These are phyloP conservation scores for Tetheella fluctuosa DNA, from an alignment of 2,888 invertebrate genomes.

Conservation along the genomic window DNA sequence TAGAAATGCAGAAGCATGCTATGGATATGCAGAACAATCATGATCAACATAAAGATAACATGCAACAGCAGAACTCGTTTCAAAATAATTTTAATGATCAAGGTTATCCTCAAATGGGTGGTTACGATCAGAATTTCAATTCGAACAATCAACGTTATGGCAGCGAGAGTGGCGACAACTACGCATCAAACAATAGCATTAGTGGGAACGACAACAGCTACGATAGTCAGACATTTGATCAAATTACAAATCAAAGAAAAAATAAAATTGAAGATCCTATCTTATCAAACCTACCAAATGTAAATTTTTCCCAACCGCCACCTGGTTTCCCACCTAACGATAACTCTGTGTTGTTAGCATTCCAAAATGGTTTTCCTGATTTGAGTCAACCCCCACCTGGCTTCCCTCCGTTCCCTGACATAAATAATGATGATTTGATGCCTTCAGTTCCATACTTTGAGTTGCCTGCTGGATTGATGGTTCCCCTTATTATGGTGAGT, in stretches of 20 bases:
- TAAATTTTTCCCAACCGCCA: slow-evolving; percentile 79
- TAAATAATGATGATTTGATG: slow-evolving; percentile 88
- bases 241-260: slow-evolving; percentile 58
- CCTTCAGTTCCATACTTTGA: slow-evolving; percentile 98
- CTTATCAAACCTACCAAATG: slow-evolving; percentile 67
- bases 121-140: slow-evolving; percentile 65
- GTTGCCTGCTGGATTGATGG: slow-evolving; percentile 98
- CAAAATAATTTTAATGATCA: slow-evolving; percentile 68
- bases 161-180: slow-evolving; percentile 76
- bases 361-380: slow-evolving; percentile 89
- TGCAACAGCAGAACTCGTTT: slow-evolving; percentile 58
- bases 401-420: slow-evolving; percentile 83
- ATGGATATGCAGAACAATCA: slow-evolving; percentile 82
- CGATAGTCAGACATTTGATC: slow-evolving; percentile 76
- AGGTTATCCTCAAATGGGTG: slow-evolving; percentile 57
- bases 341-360: slow-evolving; percentile 63
- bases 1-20: slow-evolving; percentile 90
- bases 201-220: slow-evolving; percentile 82
- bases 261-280: slow-evolving; percentile 64
- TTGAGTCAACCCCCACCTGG: slow-evolving; percentile 95
- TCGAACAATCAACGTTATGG: slow-evolving; percentile 66
- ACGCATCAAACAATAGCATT: slow-evolving; percentile 71
- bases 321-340: slow-evolving; percentile 71
- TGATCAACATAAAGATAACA: slow-evolving; percentile 61
- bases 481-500: slow-evolving; percentile 95